phyloP scores from a whole-genome alignment of 2,113 vertebrate species.

The Hippocampus zosterae region DNA sequence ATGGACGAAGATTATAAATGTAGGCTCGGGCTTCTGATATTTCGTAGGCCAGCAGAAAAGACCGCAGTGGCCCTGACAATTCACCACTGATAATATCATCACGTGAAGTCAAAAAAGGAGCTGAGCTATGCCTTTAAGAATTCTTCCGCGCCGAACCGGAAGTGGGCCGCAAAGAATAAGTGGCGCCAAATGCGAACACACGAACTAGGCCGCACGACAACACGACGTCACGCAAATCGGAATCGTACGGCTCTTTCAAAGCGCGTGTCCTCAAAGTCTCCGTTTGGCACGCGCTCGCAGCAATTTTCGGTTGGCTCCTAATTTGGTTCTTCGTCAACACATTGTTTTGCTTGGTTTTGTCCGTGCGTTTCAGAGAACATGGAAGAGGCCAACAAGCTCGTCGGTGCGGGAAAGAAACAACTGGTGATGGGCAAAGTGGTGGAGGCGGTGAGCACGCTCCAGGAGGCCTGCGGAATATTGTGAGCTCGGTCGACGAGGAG shows the following conservation, averaged over 20 bases:
- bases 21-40: no score
- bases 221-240: neutral
- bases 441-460: slow-evolving; percentile 83
- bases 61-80: no score
- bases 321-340: fast-evolving
- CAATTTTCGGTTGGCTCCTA: no score
- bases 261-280: neutral
- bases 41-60: no score
- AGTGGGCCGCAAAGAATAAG: slow-evolving; percentile 26
- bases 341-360: neutral
- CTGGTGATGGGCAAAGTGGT: slow-evolving; percentile 86
- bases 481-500: slow-evolving; percentile 65
- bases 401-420: slow-evolving; percentile 86
- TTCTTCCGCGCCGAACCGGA: slow-evolving; percentile 50
- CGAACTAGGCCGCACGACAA: neutral
- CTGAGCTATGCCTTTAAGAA: slow-evolving; percentile 56
- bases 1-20: no score
- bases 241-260: neutral
- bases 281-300: neutral
- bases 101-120: neutral
- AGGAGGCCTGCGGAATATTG: slow-evolving; percentile 88
- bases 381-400: slow-evolving; percentile 83
- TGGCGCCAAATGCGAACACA: slow-evolving; percentile 60
- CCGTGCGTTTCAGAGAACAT: slow-evolving; percentile 43
- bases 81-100: neutral